Conservation (phyloP, 2,797 vertebrate species). For the Prunella strophiata region DNA sequence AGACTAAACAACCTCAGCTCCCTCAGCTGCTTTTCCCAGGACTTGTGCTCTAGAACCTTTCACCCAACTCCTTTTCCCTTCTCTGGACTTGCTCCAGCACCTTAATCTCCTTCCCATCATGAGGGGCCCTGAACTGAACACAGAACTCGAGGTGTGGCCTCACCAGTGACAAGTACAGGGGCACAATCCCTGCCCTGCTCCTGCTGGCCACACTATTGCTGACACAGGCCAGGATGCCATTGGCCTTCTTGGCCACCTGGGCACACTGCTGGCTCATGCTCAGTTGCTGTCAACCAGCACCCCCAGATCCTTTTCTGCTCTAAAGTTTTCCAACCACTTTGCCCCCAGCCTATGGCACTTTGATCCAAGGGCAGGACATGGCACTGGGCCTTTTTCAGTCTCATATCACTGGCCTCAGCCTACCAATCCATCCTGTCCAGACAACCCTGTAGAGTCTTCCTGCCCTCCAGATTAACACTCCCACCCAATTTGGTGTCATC, state of each 20-base stretch:
- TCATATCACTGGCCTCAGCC: not conserved
- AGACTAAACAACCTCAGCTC: not conserved
- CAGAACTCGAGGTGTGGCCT: rapidly evolving
- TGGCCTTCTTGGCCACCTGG: no score
- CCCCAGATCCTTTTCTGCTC: not conserved
- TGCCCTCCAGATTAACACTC: not conserved
- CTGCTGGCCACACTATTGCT: not conserved
- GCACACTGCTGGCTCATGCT: not conserved
- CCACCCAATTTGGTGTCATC: not conserved
- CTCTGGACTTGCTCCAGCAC: not conserved
- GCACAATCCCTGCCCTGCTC: no score
- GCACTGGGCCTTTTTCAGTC: not conserved
- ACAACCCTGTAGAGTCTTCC: not conserved
- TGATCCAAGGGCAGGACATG: not conserved
- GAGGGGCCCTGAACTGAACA: not conserved
- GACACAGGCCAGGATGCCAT: not conserved
- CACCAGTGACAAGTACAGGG: rapidly evolving
- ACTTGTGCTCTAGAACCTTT: not conserved
- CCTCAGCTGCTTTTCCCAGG: rapidly evolving
- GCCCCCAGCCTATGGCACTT: not conserved
- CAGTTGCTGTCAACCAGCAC: rapidly evolving
- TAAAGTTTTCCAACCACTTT: not conserved
- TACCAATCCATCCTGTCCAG: not conserved
- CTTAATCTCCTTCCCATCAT: not conserved
- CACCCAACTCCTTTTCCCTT: not conserved